phyloP scores from a whole-genome alignment of 2,888 invertebrate species.

The Resseliella maxima region DNA sequence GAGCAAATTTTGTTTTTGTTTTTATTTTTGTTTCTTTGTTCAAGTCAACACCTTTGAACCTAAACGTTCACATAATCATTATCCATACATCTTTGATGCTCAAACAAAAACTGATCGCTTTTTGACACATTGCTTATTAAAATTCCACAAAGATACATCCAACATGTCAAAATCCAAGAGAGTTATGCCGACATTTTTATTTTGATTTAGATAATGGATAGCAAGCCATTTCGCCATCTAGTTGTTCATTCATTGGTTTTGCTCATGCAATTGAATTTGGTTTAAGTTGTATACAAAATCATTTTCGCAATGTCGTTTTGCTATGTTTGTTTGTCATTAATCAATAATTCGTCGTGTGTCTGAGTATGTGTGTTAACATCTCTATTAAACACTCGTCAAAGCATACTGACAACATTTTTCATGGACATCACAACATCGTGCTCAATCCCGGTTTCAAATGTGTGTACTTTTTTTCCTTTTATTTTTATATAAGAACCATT shows the following conservation, averaged over 20 bases:
- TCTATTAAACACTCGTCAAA: slow-evolving; percentile 24
- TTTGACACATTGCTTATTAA: slow-evolving; percentile 52
- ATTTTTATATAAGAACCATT: not conserved
- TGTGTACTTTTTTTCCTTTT: not conserved
- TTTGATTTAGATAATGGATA: slow-evolving; percentile 42
- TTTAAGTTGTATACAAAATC: not conserved
- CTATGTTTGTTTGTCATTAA: slow-evolving; percentile 32
- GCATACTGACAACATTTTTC: not conserved
- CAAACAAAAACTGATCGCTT: not conserved
- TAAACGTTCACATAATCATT: not conserved
- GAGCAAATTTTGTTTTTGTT: slow-evolving; percentile 29
- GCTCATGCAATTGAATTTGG: not conserved
- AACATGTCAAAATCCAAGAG: not conserved
- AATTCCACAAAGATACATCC: slow-evolving; percentile 13
- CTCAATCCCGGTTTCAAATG: not conserved
- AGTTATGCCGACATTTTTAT: slow-evolving; percentile 9
- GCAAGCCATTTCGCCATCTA: not conserved
- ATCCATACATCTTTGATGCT: not conserved
- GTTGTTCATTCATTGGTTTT: no score
- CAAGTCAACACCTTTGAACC: slow-evolving; percentile 51
- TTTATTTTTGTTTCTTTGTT: not conserved
- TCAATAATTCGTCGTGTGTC: not conserved
- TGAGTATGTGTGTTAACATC: not conserved
- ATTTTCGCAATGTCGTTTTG: not conserved
- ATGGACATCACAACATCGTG: not conserved